Evolutionary conservation across 2,888 invertebrate genomes (phyloP).

Genomic region (Brassicogethes aeneus): DNA sequence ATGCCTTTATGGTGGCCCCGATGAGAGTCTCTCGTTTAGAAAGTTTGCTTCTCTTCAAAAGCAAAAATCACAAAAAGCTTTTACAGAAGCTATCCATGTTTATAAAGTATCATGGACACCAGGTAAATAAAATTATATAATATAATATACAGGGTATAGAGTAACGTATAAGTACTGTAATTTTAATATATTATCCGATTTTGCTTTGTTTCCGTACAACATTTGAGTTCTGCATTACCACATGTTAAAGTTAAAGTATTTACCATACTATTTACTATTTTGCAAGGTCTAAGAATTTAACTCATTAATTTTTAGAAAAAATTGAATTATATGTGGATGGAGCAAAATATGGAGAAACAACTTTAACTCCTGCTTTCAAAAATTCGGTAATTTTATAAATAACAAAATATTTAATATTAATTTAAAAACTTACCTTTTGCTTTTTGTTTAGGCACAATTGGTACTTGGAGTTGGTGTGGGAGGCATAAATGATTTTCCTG

Average conservation of each 20-base stretch:
- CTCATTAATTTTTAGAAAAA: constrained; percentile 23
- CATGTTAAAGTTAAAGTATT: too few relatives aligned
- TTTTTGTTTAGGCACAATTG: constrained; percentile 50
- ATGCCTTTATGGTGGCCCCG: constrained; percentile 46
- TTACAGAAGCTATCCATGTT: constrained; percentile 53
- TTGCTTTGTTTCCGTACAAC: too few relatives aligned
- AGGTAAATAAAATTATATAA: constrained; percentile 37
- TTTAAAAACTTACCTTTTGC: constrained; percentile 2
- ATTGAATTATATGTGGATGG: constrained; percentile 37
- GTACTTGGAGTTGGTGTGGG: constrained; percentile 62
- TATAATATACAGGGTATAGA: too few relatives aligned
- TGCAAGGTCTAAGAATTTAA: too few relatives aligned
- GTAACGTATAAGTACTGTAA: too few relatives aligned
- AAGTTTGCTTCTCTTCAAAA: too few relatives aligned
- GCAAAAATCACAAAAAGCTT: too few relatives aligned
- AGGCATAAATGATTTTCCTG: constrained; percentile 58
- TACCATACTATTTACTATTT: too few relatives aligned
- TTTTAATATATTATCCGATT: too few relatives aligned
- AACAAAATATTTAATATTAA: constrained; percentile 1
- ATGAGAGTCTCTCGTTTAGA: too few relatives aligned
- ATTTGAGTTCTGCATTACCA: too few relatives aligned
- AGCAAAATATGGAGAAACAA: constrained; percentile 29
- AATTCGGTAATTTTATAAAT: constrained; percentile 6
- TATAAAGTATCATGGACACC: constrained; percentile 59
- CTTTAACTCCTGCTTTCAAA: constrained; percentile 13